phyloP scores from a whole-genome alignment of 1,140 invertebrate species.

The Eumeta japonica region DNA sequence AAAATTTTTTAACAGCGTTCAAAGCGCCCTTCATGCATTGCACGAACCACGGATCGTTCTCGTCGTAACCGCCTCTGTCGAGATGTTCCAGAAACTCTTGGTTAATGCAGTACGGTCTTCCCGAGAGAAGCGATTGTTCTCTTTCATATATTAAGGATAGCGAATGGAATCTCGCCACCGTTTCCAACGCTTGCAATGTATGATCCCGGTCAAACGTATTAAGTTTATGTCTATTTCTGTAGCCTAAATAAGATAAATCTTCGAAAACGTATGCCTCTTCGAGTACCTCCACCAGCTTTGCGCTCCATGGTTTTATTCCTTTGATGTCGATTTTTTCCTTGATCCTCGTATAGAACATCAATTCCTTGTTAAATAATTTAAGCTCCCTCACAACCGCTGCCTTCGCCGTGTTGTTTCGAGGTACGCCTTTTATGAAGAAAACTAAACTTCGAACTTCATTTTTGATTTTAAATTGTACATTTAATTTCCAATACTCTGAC shows the following conservation, averaged over 20 bases:
- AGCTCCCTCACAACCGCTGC: constrained; percentile 34
- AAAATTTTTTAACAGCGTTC: constrained; percentile 28
- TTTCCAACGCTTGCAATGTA: constrained; percentile 31
- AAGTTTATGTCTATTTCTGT: constrained; percentile 29
- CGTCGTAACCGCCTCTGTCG: constrained; percentile 25
- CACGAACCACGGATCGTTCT: constrained; percentile 24
- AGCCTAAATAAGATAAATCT: constrained; percentile 31
- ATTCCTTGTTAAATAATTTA: constrained; percentile 35
- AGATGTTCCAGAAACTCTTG: constrained; percentile 27
- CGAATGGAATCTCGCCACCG: constrained; percentile 39
- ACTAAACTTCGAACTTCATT: constrained; percentile 14
- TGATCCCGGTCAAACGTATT: constrained; percentile 34
- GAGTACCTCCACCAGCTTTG: constrained; percentile 22
- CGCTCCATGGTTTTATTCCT: constrained; percentile 36
- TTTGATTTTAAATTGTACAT: constrained; percentile 16
- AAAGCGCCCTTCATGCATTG: constrained; percentile 36
- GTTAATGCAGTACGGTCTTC: constrained; percentile 20
- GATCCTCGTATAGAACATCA: constrained; percentile 28
- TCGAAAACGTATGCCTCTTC: constrained; percentile 40
- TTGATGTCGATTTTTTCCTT: constrained; percentile 22
- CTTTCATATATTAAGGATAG: constrained; percentile 40
- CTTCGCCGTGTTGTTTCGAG: constrained; percentile 32
- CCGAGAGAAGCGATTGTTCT: constrained; percentile 18
- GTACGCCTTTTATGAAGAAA: constrained; percentile 43
- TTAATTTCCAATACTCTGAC: constrained; percentile 38